A percentile compares a stretch with the other conserved stretches of the same genome.
phyloP scores from a whole-genome alignment of 2,797 vertebrate species.

The Lateolabrax maculatus region DNA sequence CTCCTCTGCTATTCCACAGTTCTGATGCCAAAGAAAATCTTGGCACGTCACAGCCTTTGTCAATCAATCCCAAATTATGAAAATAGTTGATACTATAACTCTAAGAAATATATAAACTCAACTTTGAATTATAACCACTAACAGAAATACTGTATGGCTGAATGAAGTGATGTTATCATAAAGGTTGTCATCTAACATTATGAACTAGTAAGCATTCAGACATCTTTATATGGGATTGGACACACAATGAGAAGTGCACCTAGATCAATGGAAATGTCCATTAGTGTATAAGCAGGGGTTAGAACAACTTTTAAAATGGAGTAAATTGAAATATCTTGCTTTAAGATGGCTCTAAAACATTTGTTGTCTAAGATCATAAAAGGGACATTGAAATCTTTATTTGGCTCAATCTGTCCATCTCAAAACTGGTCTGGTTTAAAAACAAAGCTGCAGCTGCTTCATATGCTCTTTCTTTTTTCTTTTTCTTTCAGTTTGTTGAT shows the following conservation, averaged over 20 bases:
- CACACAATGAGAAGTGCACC: slow-evolving; percentile 18
- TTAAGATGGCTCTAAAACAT: slow-evolving; percentile 70
- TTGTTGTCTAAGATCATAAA: slow-evolving; percentile 39
- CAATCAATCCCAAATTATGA: slow-evolving; percentile 21
- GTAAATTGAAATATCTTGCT: slow-evolving; percentile 76
- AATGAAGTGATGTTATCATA: neutral
- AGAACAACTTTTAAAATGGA: slow-evolving; percentile 69
- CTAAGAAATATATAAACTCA: neutral
- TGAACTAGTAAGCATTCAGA: slow-evolving; percentile 24
- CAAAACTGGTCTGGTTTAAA: slow-evolving; percentile 2
- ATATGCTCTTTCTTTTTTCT: neutral
- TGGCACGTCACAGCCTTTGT: slow-evolving; percentile 1
- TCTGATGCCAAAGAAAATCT: slow-evolving; percentile 44
- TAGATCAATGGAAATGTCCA: slow-evolving; percentile 70
- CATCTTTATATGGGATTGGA: slow-evolving; percentile 12
- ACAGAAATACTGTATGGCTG: neutral
- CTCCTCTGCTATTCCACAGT: slow-evolving; percentile 31
- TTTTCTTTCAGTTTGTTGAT: neutral
- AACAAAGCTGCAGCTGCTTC: neutral
- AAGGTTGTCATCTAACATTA: slow-evolving; percentile 18
- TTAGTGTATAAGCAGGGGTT: slow-evolving; percentile 62
- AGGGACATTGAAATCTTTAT: slow-evolving; percentile 29
- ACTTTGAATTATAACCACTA: neutral
- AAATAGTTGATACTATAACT: neutral
- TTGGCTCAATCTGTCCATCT: slow-evolving; percentile 13